These are phyloP conservation scores for Drosophila littoralis DNA, from an alignment of 1,140 invertebrate genomes.

Conservation along the genomic window DNA sequence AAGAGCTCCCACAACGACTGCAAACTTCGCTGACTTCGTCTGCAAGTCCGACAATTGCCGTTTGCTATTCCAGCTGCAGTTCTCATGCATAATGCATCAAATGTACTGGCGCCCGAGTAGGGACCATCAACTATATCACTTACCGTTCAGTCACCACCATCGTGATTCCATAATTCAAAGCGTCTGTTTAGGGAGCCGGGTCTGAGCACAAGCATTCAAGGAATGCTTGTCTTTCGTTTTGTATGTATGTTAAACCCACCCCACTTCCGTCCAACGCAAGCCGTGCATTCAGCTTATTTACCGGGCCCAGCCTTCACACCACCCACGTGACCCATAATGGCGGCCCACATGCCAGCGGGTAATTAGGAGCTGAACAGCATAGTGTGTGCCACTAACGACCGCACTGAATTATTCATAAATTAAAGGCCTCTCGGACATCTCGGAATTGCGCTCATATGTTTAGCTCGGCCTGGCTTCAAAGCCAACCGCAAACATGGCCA, in stretches of 20 bases:
- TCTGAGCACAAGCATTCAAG: constrained; percentile 5
- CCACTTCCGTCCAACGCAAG: constrained; percentile 7
- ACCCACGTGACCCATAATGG: constrained; percentile 3
- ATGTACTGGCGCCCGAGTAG: constrained; percentile 30
- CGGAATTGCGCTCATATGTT: constrained; percentile 22
- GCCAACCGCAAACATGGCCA: constrained; percentile 66
- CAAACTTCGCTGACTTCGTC: constrained; percentile 28
- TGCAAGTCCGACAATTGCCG: constrained; percentile 48
- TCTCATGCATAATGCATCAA: constrained; percentile 73
- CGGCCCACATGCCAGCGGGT: constrained; percentile 40
- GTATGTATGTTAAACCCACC: not conserved
- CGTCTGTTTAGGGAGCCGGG: not conserved
- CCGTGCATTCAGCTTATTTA: constrained; percentile 31
- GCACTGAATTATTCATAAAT: constrained; percentile 75
- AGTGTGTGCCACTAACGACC: constrained; percentile 65
- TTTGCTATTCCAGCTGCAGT: constrained; percentile 50
- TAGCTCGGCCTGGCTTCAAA: constrained; percentile 42
- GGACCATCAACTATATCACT: constrained; percentile 60
- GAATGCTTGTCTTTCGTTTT: constrained; percentile 3
- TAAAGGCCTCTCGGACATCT: constrained; percentile 41
- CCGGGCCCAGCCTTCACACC: not conserved
- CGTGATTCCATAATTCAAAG: constrained; percentile 28
- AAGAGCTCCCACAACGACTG: constrained; percentile 13
- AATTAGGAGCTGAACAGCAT: constrained; percentile 61
- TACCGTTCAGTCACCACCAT: constrained; percentile 51